A percentile compares a stretch with the other conserved stretches of the same genome.
Conservation (phyloP, 1,140 invertebrate genomes). For the Linepithema humile region DNA sequence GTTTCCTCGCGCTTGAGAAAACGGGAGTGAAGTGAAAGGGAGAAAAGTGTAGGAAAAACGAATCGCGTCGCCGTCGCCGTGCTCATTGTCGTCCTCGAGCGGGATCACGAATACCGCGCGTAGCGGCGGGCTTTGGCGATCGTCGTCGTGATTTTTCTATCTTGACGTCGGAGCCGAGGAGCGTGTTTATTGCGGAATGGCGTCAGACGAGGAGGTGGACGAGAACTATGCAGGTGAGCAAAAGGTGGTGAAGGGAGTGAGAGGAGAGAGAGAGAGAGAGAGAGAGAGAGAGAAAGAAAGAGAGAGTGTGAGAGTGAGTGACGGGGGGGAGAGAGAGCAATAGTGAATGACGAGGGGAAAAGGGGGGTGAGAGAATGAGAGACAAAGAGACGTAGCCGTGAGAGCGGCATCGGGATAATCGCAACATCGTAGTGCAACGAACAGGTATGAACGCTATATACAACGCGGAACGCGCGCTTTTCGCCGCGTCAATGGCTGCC, state of each 20-base stretch:
- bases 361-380: neutral
- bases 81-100: neutral
- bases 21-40: neutral
- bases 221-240: conserved; percentile 91
- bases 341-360: conserved; percentile 35
- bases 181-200: conserved; percentile 84
- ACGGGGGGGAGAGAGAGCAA: conserved; percentile 79
- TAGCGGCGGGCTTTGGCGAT: neutral
- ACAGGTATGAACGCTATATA: conserved; percentile 14
- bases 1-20: conserved; percentile 51
- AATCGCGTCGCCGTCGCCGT: neutral
- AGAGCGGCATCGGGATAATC: neutral
- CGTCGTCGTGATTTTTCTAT: neutral
- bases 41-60: neutral
- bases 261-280: neutral
- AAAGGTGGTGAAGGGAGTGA: conserved; percentile 32
- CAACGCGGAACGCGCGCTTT: conserved; percentile 81
- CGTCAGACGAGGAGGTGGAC: conserved; percentile 91
- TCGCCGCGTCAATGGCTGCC: conserved; percentile 79
- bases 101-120: neutral
- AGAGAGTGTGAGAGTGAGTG: neutral
- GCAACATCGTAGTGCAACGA: conserved; percentile 25
- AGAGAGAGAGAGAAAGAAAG: neutral
- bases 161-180: neutral
- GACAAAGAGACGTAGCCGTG: neutral